Evolutionary conservation across 2,113 vertebrate species (phyloP), one percentile per base, ranked within the genome.

Genomic region (Tinamus guttatus): DNA sequence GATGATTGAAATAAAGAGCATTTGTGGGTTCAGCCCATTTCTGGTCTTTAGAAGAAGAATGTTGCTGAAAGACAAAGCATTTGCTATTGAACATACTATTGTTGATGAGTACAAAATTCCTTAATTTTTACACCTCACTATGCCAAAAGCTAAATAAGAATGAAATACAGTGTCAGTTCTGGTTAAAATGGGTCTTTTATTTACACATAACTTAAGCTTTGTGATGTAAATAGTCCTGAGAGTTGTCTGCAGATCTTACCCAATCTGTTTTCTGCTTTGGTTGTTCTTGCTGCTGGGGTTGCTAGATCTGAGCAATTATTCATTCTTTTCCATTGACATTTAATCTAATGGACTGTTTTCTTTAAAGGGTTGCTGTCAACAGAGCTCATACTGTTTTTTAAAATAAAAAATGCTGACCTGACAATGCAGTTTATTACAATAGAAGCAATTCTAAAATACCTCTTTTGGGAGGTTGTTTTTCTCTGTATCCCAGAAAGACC

Each of bases 201-300:
- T 85, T 85, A 47, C 63, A 27, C 41, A 51, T 67, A 87, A 54
- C 20, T 58, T 40, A n/a, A 40, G 52, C 60, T 38, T 62, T n/a
- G 34, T 73, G 69, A 70, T 90, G 43, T 84, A 90, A 94, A 79
- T 34, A 86, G 85, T 49, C n/a, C 65, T 87, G 28, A 85, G 81
- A 83, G 73, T 83, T 78, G 51, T 87, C 45, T 81, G 36, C 84
- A 89, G 76, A 36, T 47, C 38, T 51, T 93, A 64, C 63, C 63
- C 67, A 87, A 27, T 81, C 74, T 85, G n/a, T 59, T 87, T 76
- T 70, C 85, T 91, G 60, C 54, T 84, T 62, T 91, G 47, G 43
- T 85, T 93, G 90, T 49, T 94, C 73, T 95, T 95, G 92, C 83
- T 94, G 70, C 89, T 90, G 86, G 84, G 34, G 43, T 86, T 94